A percentile compares a stretch with the other conserved stretches of the same genome.
Conservation (phyloP, 2,797 vertebrate genomes). For the Muraenolepis orangiensis region DNA sequence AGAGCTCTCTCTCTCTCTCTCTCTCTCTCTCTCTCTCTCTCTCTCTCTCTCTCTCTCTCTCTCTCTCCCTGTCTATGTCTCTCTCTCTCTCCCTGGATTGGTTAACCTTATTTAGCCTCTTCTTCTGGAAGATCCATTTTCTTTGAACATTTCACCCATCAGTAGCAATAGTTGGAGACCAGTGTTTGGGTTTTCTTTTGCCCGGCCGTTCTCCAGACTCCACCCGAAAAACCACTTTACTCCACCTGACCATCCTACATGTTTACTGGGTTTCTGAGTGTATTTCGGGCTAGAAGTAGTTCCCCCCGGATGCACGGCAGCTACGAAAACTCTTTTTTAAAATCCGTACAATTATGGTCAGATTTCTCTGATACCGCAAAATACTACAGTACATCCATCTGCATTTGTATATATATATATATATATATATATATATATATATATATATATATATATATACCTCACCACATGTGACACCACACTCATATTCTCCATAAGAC, state of each 20-base stretch:
- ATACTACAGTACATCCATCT: too few species aligned
- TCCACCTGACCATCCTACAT: slow-evolving; percentile 12
- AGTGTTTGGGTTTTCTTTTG: slow-evolving; percentile 12
- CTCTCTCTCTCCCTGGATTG: not conserved
- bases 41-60: too few species aligned
- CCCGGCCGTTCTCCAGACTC: not conserved
- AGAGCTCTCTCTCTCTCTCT: not conserved
- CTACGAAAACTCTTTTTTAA: slow-evolving; percentile 15
- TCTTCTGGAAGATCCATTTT: not conserved
- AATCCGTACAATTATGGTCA: not conserved
- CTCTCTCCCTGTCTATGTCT: too few species aligned
- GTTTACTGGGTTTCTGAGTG: slow-evolving; percentile 25
- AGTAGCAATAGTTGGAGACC: slow-evolving; percentile 33
- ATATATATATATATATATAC: too few species aligned
- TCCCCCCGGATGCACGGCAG: slow-evolving; percentile 30
- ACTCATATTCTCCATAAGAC: not conserved
- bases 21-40: too few species aligned
- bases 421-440: too few species aligned
- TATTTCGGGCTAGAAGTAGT: slow-evolving; percentile 43
- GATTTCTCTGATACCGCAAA: not conserved
- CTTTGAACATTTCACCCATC: slow-evolving; percentile 22
- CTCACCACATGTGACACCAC: too few species aligned
- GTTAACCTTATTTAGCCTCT: not conserved
- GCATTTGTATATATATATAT: too few species aligned
- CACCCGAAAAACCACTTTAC: slow-evolving; percentile 16